These are phyloP conservation scores for Morone saxatilis DNA, from an alignment of 2,113 vertebrate species.

Conservation along the genomic window DNA sequence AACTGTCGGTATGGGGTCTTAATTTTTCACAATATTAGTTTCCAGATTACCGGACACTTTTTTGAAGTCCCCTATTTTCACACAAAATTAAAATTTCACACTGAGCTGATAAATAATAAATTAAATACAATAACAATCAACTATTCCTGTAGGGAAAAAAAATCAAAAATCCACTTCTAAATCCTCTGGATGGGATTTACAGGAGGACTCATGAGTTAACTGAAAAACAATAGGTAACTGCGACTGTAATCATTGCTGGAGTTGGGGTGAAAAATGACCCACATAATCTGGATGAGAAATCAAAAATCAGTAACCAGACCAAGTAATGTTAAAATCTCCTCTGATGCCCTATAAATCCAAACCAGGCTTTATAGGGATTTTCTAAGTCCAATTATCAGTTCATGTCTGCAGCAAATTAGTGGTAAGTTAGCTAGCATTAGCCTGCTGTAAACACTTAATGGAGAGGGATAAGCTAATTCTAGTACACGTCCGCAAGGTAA, in stretches of 20 bases:
- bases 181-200: neutral
- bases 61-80: neutral
- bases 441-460: neutral
- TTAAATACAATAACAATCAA: no score
- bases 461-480: neutral
- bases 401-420: neutral
- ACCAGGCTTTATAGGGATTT: neutral
- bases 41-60: no score
- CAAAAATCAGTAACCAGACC: neutral
- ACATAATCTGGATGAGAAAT: neutral
- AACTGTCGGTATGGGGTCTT: neutral
- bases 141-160: no score
- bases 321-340: neutral
- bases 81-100: neutral
- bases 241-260: neutral
- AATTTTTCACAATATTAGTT: neutral
- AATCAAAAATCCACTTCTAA: no score
- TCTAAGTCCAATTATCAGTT: neutral
- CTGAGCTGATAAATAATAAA: neutral
- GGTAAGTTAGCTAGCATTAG: neutral
- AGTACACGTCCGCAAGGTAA: neutral
- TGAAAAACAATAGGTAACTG: neutral
- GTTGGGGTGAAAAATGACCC: neutral
- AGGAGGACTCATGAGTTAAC: neutral
- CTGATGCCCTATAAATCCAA: neutral